phyloP scores from a whole-genome alignment of 2,888 invertebrate species.

The Theristus sp. region DNA sequence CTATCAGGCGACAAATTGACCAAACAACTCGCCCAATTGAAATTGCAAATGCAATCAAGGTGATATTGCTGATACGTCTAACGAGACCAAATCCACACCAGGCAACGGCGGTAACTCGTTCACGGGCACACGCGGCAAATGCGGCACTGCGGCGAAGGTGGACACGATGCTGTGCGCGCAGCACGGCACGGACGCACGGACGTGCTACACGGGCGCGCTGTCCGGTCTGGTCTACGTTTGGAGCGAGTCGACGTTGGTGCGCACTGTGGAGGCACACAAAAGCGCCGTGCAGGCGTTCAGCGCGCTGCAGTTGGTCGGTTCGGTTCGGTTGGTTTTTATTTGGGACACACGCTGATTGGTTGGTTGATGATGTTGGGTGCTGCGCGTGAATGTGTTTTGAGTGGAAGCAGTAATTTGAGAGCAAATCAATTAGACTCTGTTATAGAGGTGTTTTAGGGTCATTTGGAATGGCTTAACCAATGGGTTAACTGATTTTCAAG shows the following conservation, averaged over 20 bases:
- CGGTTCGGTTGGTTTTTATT: neutral
- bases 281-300: constrained; percentile 34
- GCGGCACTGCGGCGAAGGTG: constrained; percentile 30
- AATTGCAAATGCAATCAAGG: no score
- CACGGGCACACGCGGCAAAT: constrained; percentile 30
- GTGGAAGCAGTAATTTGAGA: no score
- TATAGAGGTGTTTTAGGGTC: no score
- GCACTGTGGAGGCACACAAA: constrained; percentile 32
- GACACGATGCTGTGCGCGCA: constrained; percentile 33
- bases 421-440: no score
- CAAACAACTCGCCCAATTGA: no score
- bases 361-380: neutral
- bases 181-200: constrained; percentile 24
- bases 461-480: no score
- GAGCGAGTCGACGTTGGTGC: constrained; percentile 26
- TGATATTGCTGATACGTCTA: no score
- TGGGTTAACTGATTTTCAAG: no score
- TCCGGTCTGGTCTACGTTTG: constrained; percentile 33
- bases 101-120: no score
- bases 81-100: no score
- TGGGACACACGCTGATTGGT: neutral
- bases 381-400: no score
- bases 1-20: no score
- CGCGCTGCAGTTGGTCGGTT: constrained; percentile 30
- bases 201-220: constrained; percentile 32